Evolutionary conservation across 2,113 vertebrate species (phyloP).

Genomic region (Dromiciops gliroides): DNA sequence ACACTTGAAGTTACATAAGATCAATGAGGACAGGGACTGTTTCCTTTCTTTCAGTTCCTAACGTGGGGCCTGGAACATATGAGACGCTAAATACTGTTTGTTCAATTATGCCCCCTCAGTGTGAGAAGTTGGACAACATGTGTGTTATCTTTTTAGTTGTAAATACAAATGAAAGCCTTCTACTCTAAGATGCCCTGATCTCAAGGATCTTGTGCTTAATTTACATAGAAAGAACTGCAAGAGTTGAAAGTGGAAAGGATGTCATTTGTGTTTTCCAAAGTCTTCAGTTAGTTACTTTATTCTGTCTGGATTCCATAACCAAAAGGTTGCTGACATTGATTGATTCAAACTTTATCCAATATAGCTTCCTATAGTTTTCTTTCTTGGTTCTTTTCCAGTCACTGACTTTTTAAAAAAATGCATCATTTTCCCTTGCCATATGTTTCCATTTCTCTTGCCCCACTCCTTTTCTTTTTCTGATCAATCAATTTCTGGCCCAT

Average conservation of each 20-base stretch:
- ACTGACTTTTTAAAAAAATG: not conserved
- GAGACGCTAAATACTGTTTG: not conserved
- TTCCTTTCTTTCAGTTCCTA: not conserved
- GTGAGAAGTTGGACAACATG: not conserved
- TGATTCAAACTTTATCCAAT: not conserved
- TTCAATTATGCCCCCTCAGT: not conserved
- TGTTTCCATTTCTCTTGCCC: not conserved
- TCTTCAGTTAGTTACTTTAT: not conserved
- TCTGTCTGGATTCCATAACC: not conserved
- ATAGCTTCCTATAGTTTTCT: not conserved
- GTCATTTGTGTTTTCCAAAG: not conserved
- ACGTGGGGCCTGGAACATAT: not conserved
- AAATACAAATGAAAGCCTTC: not conserved
- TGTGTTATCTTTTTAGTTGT: not conserved
- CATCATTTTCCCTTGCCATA: not conserved
- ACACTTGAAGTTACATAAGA: not conserved
- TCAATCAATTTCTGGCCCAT: not conserved
- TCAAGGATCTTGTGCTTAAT: not conserved
- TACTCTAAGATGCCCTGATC: not conserved
- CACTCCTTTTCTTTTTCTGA: not conserved
- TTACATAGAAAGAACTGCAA: not conserved
- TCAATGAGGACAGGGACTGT: not conserved
- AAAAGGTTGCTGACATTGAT: too few species aligned
- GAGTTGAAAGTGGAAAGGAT: not conserved
- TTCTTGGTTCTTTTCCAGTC: not conserved